A percentile compares a stretch with the other conserved stretches of the same genome.
phyloP scores from a whole-genome alignment of 2,797 vertebrate genomes.

The Neoniphon sammara region DNA sequence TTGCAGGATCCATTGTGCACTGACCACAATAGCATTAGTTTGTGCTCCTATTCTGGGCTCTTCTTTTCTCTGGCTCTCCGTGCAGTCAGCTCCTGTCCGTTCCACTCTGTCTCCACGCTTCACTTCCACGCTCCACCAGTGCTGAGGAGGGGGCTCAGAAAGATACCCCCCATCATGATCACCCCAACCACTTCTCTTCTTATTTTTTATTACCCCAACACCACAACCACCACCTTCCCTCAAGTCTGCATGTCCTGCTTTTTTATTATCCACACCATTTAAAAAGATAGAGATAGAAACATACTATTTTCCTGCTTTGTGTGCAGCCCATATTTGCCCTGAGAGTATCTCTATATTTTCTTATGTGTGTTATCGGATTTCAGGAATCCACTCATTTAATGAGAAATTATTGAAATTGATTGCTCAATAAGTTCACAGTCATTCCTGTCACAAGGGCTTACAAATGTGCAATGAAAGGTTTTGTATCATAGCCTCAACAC shows the following conservation, averaged over 20 bases:
- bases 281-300: constrained; percentile 54
- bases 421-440: constrained; percentile 48
- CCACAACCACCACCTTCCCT: constrained; percentile 34
- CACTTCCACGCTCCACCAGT: constrained; percentile 80
- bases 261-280: constrained; percentile 66
- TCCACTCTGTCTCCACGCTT: constrained; percentile 86
- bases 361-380: constrained; percentile 54
- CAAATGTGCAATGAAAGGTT: constrained; percentile 48
- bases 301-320: constrained; percentile 57
- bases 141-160: constrained; percentile 65
- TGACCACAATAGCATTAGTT: constrained; percentile 89
- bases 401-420: constrained; percentile 65
- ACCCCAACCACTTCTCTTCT: constrained; percentile 45
- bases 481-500: constrained; percentile 25
- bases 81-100: constrained; percentile 87
- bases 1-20: constrained; percentile 86
- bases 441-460: constrained; percentile 27
- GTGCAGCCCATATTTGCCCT: constrained; percentile 47
- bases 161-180: constrained; percentile 66
- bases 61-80: constrained; percentile 81
- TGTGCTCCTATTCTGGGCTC: constrained; percentile 80
- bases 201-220: constrained; percentile 50
- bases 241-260: constrained; percentile 32
- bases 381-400: constrained; percentile 59
- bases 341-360: constrained; percentile 50